Evolutionary conservation across 1,140 invertebrate species (phyloP), one percentile per base, ranked within the genome.

Genomic region (Mya arenaria): DNA sequence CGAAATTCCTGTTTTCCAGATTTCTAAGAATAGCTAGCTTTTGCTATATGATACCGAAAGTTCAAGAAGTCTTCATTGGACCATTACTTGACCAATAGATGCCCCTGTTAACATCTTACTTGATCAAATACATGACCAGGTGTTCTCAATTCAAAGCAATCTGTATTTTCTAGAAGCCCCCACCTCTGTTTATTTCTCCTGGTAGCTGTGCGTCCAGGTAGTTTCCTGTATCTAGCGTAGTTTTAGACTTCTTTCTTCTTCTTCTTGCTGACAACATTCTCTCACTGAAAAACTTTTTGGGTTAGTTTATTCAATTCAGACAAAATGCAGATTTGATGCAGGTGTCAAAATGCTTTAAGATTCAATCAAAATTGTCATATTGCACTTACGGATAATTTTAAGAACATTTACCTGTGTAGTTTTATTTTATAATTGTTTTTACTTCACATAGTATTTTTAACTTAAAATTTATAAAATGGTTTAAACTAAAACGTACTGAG

Each of bases 341-440:
- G 56, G 56, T 60, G 28, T 60, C 8, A 10, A 10, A 25, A 10
- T 10, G 28, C 6, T 60, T 10, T 10, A 60, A 6, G 13, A 23
- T 23, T 23, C 17, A 23, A 10, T 13, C 8, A 10, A 60, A 6
- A 60, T 10, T 6, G 23, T 6, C 13, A 60, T 10, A 60, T 13
- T 6, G 6, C 8, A 10, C 13, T 28, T 10, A 17, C 56, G 17
- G 6, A 23, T 17, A 10, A 60, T 10, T 13, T 8, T 23, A 60
- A 60, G 8, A 60, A 60, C 17, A 17, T 17, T 25, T 28, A 63
- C 44, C 34, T 39, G 5, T 39, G 28, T 41, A 44, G 69, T 39
- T 17, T 56, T 32, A n/a, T 78, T 63, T 25, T 83, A 68, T 34
- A 60, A 37, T 30, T 74, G 62, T 19, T 48, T 32, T n/a, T 60